Evolutionary conservation across 2,113 vertebrate genomes (phyloP).

Genomic region (Gymnorhina tibicen): DNA sequence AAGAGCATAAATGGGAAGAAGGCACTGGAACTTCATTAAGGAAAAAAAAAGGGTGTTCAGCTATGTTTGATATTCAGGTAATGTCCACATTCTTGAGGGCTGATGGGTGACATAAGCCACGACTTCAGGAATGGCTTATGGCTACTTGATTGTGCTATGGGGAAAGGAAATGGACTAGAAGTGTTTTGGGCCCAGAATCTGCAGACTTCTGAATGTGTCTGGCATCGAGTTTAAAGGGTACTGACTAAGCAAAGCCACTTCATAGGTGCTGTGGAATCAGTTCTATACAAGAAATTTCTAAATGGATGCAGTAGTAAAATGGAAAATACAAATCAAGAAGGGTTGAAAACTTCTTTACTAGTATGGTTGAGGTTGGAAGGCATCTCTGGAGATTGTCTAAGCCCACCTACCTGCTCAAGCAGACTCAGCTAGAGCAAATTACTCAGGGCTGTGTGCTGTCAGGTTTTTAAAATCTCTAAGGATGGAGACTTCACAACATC

Average conservation of each 20-base stretch:
- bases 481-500: neutral
- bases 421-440: neutral
- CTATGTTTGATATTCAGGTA: neutral
- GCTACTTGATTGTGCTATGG: neutral
- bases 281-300: neutral
- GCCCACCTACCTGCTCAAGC: neutral
- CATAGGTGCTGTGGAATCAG: neutral
- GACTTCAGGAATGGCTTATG: neutral
- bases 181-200: neutral
- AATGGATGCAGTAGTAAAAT: neutral
- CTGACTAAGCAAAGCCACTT: neutral
- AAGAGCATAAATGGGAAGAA: neutral
- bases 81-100: neutral
- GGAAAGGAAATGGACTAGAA: neutral
- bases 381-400: neutral
- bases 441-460: neutral
- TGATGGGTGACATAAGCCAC: neutral
- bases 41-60: fast-evolving
- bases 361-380: neutral
- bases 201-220: neutral
- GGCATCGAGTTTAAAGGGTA: neutral
- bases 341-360: neutral
- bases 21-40: neutral
- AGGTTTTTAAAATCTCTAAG: neutral
- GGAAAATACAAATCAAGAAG: neutral